A percentile compares a stretch with the other conserved stretches of the same genome.
phyloP scores from a whole-genome alignment of 2,113 vertebrate genomes.

The Noctilio leporinus region DNA sequence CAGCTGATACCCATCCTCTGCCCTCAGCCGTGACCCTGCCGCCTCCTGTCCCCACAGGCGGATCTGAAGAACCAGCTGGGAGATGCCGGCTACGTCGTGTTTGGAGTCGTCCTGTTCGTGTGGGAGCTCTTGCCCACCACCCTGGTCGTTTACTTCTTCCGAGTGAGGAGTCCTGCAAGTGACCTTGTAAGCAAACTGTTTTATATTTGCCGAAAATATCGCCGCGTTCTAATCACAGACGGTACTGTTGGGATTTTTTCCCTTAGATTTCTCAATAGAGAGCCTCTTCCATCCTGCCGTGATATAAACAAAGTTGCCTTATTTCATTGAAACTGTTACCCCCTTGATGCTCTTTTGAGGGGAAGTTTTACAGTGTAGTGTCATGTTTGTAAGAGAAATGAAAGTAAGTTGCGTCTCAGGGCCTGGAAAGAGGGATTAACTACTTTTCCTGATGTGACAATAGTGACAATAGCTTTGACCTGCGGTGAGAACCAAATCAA shows the following conservation, averaged over 20 bases:
- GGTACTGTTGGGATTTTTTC: not conserved
- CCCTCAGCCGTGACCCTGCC: not conserved
- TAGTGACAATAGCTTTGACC: not conserved
- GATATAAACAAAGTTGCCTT: not conserved
- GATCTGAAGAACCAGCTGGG: conserved; percentile 93
- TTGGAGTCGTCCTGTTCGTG: conserved; percentile 93
- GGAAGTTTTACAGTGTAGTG: not conserved
- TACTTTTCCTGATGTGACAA: not conserved
- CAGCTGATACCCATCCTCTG: not conserved
- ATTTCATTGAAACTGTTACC: not conserved
- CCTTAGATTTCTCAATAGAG: not conserved
- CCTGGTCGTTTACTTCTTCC: conserved; percentile 95
- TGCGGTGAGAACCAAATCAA: not conserved
- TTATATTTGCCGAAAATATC: not conserved
- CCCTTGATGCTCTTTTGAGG: not conserved
- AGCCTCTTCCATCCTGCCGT: not conserved
- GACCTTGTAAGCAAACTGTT: conserved; percentile 84
- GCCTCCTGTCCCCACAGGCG: conserved; percentile 79
- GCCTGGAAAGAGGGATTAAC: not conserved
- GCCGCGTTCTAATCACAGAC: not conserved
- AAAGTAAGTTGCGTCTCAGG: not conserved
- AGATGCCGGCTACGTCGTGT: conserved; percentile 91
- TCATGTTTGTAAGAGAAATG: not conserved
- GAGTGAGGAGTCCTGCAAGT: conserved; percentile 88
- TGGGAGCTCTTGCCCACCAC: conserved; percentile 98